phyloP scores from a whole-genome alignment of 2,797 vertebrate genomes.

The Sorex maritimensis region DNA sequence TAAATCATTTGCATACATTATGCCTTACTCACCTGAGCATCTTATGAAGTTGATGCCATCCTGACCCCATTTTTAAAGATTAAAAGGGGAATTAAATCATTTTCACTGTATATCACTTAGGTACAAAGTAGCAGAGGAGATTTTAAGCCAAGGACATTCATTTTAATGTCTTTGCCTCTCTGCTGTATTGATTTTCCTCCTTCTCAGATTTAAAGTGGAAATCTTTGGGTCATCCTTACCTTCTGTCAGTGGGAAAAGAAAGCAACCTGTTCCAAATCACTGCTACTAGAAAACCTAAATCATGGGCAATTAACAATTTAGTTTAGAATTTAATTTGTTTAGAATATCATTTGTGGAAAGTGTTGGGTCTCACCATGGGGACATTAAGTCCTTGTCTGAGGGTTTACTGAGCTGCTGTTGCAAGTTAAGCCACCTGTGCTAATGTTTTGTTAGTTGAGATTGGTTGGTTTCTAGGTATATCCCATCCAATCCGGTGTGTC shows the following conservation, averaged over 20 bases:
- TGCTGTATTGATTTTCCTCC: neutral
- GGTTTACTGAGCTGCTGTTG: too few relatives aligned
- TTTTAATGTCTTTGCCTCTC: neutral
- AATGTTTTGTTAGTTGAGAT: too few relatives aligned
- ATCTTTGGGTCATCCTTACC: neutral
- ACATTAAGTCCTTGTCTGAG: too few relatives aligned
- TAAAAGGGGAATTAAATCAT: neutral
- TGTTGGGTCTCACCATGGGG: too few relatives aligned
- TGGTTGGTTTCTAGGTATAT: too few relatives aligned
- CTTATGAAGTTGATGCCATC: neutral
- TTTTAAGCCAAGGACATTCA: neutral
- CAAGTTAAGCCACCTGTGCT: too few relatives aligned
- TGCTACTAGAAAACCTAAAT: neutral
- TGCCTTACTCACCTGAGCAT: neutral
- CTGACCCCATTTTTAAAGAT: neutral
- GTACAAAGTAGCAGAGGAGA: neutral
- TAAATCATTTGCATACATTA: neutral
- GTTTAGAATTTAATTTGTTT: neutral
- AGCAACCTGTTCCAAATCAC: slow-evolving; percentile 25
- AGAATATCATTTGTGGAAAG: too few relatives aligned
- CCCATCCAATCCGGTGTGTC: too few relatives aligned
- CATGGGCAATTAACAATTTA: neutral
- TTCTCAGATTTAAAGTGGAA: neutral
- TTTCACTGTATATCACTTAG: neutral
- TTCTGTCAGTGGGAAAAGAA: neutral